These are phyloP conservation scores for Tetragonisca angustula DNA, from an alignment of 2,888 invertebrate species.

Conservation along the genomic window DNA sequence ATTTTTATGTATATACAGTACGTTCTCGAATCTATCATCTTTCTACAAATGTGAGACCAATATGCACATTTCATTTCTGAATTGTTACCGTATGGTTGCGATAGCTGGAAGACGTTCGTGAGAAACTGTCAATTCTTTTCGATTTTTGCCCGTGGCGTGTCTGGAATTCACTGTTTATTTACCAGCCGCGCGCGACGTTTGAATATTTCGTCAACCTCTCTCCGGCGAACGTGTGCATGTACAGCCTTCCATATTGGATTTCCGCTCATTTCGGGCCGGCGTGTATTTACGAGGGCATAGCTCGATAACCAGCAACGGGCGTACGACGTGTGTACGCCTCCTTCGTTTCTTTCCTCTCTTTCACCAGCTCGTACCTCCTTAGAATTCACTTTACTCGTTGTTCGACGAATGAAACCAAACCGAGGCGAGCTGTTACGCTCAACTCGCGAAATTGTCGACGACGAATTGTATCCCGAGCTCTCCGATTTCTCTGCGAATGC, in stretches of 20 bases:
- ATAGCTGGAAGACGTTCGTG: too few species aligned
- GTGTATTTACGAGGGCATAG: constrained; percentile 20
- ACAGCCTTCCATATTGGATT: neutral
- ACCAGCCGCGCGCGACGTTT: neutral
- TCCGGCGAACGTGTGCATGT: neutral
- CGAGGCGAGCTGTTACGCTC: neutral
- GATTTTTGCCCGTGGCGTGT: neutral
- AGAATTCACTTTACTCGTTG: constrained; percentile 18
- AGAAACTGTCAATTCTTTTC: neutral
- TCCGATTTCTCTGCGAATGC: neutral
- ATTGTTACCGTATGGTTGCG: too few species aligned
- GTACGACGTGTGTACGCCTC: constrained; percentile 8
- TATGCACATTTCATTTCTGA: too few species aligned
- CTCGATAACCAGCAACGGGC: constrained; percentile 22
- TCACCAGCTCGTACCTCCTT: neutral
- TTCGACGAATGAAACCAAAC: constrained; percentile 26
- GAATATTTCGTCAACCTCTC: constrained; percentile 6
- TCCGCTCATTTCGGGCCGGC: neutral
- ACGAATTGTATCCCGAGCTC: neutral
- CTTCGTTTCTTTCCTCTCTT: constrained; percentile 15
- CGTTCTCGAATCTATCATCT: too few species aligned
- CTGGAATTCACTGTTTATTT: constrained; percentile 9
- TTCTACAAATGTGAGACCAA: too few species aligned
- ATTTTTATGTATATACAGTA: too few species aligned
- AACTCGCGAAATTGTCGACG: constrained; percentile 15